Percentiles rank a stretch among this genome's conserved stretches.
Conservation (phyloP, 2,888 invertebrate genomes). For the Plebejus anna region DNA sequence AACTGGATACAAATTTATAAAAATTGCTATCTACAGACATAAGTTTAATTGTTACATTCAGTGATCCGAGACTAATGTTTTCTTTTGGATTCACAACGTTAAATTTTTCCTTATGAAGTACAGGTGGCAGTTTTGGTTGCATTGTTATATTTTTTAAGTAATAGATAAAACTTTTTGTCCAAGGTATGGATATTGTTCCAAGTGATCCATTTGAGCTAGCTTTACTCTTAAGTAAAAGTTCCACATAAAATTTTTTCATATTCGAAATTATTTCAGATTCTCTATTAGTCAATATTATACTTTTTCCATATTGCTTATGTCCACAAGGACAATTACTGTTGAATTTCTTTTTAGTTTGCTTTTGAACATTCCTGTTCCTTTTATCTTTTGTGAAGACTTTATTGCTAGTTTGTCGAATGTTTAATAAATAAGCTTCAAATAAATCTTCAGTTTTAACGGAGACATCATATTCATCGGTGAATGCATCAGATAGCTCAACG, state of each 20-base stretch:
- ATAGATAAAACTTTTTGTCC: slow-evolving; percentile 50
- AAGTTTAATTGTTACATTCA: slow-evolving; percentile 2
- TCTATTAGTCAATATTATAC: slow-evolving; percentile 48
- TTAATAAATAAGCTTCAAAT: slow-evolving; percentile 44
- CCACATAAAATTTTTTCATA: slow-evolving; percentile 58
- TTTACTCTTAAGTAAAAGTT: slow-evolving; percentile 53
- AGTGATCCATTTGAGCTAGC: slow-evolving; percentile 43
- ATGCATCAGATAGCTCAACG: slow-evolving; percentile 54
- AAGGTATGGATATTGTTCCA: slow-evolving; percentile 54
- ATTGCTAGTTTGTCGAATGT: slow-evolving; percentile 38
- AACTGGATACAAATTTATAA: slow-evolving; percentile 8
- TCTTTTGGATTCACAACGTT: slow-evolving; percentile 51
- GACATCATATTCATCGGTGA: slow-evolving; percentile 51
- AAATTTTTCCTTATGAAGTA: slow-evolving; percentile 45
- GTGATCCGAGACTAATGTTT: neutral
- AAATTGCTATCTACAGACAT: neutral
- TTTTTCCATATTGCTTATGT: slow-evolving; percentile 43
- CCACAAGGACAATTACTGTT: neutral
- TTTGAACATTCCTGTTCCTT: slow-evolving; percentile 37
- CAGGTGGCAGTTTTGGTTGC: slow-evolving; percentile 39
- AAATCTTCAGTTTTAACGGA: slow-evolving; percentile 56
- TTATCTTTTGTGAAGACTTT: slow-evolving; percentile 35
- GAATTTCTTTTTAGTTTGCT: slow-evolving; percentile 31
- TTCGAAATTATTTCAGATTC: slow-evolving; percentile 46
- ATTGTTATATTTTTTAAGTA: slow-evolving; percentile 48